Base-by-base conservation (phyloP, 2,113 vertebrate genomes). In the Acinonyx jubatus region DNA sequence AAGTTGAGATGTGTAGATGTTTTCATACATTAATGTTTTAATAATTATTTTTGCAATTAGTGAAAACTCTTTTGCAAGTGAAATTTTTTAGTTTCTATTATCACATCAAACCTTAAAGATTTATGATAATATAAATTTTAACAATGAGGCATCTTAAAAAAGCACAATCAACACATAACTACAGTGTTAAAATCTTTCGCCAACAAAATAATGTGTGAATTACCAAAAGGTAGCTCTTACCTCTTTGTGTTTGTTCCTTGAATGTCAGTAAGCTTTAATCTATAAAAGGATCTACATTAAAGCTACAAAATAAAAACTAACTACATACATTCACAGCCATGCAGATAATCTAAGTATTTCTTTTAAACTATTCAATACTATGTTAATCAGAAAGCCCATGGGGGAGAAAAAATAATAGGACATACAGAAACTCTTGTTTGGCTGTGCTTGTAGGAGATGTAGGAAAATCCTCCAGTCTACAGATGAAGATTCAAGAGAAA, bases 391-490 rank as follows among this genome's bases (percentile, higher is more conserved):
- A 99, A 98, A 98, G 98, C 97, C 98, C 98, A 98, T 97, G 55
- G 27, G 74, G 74, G 98, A 98, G 98, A 98, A 97, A 89, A 96
- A 98, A 91, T 97, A 98, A 95, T 93, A 94, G 93, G 94, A 99
- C 99, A 99, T 99, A 99, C 99, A 99, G 99, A 99, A 99, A 99
- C 99, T 99, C 99, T 99, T 99, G 99, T 99, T 99, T 99, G 99
- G 99, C 99, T 99, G 99, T 99, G 99, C 99, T 99, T 99, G 99
- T 99, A 99, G 99, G 99, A 99, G 99, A 99, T 98, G 99, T 99
- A 98, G 99, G 99, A 99, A 99, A 99, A 99, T 99, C 99, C 99
- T 99, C 99, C 99, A 99, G 99, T 99, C 99, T 99, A 99, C 90
- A 99, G 98, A 98, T 98, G 99, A 98, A 99, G 99, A 98, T 98